Percentiles rank a stretch among this genome's conserved stretches.
These are phyloP conservation scores for Numenius phaeopus DNA, from an alignment of 2,797 vertebrate genomes.

Conservation along the genomic window DNA sequence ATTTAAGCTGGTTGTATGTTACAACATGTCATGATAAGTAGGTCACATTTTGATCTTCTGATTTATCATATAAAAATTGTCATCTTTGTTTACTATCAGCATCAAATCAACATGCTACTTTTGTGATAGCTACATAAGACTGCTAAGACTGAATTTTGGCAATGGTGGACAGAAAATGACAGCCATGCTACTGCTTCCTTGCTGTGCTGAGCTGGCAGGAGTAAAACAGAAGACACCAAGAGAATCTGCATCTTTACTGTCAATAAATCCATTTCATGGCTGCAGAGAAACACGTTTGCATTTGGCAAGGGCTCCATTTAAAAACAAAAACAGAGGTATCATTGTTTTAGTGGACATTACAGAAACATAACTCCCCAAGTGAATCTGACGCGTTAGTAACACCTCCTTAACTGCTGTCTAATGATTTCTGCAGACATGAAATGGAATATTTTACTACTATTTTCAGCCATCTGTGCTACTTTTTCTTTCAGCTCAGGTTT, in stretches of 20 bases:
- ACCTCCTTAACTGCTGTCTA: constrained; percentile 60
- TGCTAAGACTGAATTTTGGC: background rate
- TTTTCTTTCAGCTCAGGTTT: constrained; percentile 56
- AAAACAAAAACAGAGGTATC: constrained; percentile 48
- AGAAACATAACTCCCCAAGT: constrained; percentile 32
- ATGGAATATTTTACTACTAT: constrained; percentile 70
- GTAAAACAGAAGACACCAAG: background rate
- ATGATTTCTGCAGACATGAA: constrained; percentile 70
- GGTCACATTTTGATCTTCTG: background rate
- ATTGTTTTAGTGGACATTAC: constrained; percentile 49
- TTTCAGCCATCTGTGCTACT: constrained; percentile 70
- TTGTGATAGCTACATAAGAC: background rate
- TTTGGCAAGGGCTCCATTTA: constrained; percentile 40
- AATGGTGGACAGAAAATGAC: background rate
- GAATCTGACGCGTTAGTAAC: constrained; percentile 64
- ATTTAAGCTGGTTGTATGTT: background rate
- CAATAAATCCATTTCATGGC: constrained; percentile 61
- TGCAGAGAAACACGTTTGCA: constrained; percentile 61
- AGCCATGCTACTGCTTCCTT: background rate
- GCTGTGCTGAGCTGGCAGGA: constrained; percentile 8
- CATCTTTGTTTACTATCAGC: background rate
- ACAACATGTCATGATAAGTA: background rate
- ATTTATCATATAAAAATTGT: background rate
- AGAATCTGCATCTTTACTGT: constrained; percentile 13
- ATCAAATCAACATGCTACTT: background rate